Evolutionary conservation across 2,113 vertebrate genomes (phyloP), one percentile per base, ranked within the genome.

Genomic region (Proterorhinus semilunaris): DNA sequence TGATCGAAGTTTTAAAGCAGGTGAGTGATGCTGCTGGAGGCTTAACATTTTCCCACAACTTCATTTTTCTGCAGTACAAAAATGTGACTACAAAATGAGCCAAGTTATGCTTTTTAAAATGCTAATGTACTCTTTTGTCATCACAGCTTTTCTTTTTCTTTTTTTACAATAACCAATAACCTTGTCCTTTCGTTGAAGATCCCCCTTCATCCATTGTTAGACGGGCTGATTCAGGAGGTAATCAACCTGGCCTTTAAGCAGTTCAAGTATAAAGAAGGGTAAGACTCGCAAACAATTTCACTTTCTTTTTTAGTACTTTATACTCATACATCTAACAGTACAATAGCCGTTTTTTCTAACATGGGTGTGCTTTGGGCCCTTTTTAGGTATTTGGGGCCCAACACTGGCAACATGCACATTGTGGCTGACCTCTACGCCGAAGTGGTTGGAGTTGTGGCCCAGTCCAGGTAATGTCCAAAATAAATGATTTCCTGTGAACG

Each of bases 231-330:
- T 88, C 96, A 98, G 76, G 98, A 99, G 89, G 94, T 99, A 78
- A 95, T 98, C 88, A 99, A 98, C 86, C 87, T 99, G 92, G 94
- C 97, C 66, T 99, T 99, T 88, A 99, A 96, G 92, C 97, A 99
- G 94, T 99, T 99, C 93, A 99, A 96, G 89, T 99, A 98, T 88
- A 99, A 97, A 89, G 97, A 99, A 92, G 98, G 98, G 96, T 99
- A 94, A 84, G 77, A 61, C 27, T 8, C 2, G 47, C 8, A 7
- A 9, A 45, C 42, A 5, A 1, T 36, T 36, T 52, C 3, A 42
- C 36, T 12, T 8, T 61, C 15, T 61, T 16, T 8, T 44, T 16
- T 3, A 13, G 12, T 13, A 11, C 49, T 51, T 15, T 0, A 6
- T 11, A 12, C 5, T 13, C 49, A 51, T 51, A 51, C 12, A 36